phyloP scores from a whole-genome alignment of 2,797 vertebrate genomes.

The Bradypodion ventrale region DNA sequence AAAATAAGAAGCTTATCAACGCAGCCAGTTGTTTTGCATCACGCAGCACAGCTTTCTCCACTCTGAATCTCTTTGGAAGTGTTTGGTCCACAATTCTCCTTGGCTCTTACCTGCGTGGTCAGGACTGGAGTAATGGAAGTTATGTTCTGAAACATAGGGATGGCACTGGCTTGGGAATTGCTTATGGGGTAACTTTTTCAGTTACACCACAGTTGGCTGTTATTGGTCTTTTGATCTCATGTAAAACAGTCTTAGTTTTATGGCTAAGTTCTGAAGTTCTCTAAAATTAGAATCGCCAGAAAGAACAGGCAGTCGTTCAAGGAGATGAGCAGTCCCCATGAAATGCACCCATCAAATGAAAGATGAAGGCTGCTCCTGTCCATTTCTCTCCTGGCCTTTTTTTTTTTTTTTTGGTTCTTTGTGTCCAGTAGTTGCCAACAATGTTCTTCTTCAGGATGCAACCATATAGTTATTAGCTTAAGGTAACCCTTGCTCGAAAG shows the following conservation, averaged over 20 bases:
- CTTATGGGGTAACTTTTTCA: background rate
- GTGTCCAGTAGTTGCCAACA: no score
- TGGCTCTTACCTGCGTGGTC: background rate
- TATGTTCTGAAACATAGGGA: background rate
- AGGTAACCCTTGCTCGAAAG: no score
- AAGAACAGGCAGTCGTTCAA: background rate
- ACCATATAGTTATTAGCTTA: no score
- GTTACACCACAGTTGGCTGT: background rate
- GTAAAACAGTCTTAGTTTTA: background rate
- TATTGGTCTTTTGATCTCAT: background rate
- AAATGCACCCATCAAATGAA: background rate
- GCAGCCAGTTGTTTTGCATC: conserved; percentile 8
- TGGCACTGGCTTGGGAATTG: background rate
- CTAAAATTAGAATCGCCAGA: background rate
- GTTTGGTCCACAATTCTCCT: background rate
- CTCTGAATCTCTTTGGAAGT: background rate
- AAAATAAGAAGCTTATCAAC: conserved; percentile 26
- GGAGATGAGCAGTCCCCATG: background rate
- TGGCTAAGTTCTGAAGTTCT: background rate
- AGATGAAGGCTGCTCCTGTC: background rate
- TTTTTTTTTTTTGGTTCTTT: background rate
- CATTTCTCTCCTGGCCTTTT: background rate
- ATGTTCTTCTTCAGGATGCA: no score
- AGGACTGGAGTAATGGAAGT: background rate
- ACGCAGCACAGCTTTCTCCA: background rate